phyloP scores from a whole-genome alignment of 1,140 invertebrate species.

The Muscidifurax raptorellus region DNA sequence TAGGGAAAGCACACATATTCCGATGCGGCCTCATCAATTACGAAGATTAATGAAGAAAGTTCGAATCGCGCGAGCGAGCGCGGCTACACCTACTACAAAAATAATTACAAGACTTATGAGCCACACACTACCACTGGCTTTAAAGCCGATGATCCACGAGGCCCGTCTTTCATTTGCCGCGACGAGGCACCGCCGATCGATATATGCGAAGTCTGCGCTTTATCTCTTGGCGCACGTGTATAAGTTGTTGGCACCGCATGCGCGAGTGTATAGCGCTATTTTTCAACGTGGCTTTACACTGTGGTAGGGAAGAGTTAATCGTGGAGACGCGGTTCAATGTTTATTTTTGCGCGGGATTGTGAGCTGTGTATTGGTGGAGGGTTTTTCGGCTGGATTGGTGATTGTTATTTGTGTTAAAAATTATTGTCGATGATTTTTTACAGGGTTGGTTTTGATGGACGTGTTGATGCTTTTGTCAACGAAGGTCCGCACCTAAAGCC shows the following conservation, averaged over 20 bases:
- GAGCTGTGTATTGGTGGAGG: no score
- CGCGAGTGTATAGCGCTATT: background rate
- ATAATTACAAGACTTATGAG: constrained; percentile 25
- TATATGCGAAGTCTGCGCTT: constrained; percentile 18
- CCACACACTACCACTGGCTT: background rate
- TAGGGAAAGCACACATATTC: background rate
- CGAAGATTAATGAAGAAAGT: constrained; percentile 34
- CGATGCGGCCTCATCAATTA: constrained; percentile 13
- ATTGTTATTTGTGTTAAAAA: no score
- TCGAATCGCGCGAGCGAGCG: background rate
- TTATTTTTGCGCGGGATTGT: background rate
- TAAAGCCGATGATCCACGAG: constrained; percentile 17
- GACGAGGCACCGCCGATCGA: background rate
- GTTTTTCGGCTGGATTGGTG: no score
- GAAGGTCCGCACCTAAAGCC: no score
- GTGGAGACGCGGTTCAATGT: background rate
- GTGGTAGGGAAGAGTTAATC: background rate
- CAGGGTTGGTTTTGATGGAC: no score
- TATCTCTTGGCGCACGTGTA: background rate
- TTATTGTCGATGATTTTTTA: no score
- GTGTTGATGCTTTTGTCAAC: no score
- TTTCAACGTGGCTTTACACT: background rate
- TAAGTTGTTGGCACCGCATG: background rate
- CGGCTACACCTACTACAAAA: background rate
- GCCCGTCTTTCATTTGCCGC: background rate